phyloP scores from a whole-genome alignment of 2,888 invertebrate species.

The Agrochola circellaris region DNA sequence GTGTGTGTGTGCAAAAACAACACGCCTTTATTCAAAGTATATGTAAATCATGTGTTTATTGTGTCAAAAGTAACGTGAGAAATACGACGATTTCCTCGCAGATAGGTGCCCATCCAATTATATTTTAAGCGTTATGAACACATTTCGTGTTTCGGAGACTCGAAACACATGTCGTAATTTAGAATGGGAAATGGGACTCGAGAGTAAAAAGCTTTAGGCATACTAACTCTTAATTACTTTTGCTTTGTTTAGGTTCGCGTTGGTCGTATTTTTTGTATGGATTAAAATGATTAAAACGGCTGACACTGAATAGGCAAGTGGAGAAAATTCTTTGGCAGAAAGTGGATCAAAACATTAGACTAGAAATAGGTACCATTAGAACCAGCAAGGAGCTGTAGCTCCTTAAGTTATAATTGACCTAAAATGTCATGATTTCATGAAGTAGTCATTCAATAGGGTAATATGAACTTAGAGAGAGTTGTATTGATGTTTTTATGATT shows the following conservation, averaged over 20 bases:
- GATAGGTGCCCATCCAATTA: slow-evolving; percentile 53
- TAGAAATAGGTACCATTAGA: background rate
- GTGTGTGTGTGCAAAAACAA: background rate
- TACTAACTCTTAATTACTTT: slow-evolving; percentile 53
- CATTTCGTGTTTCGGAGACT: slow-evolving; percentile 45
- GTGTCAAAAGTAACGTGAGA: slow-evolving; percentile 45
- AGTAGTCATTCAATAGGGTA: too few species aligned
- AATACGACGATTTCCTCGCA: slow-evolving; percentile 32
- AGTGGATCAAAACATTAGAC: background rate
- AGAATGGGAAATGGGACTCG: slow-evolving; percentile 46
- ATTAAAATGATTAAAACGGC: background rate
- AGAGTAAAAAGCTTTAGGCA: slow-evolving; percentile 45
- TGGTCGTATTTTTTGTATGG: slow-evolving; percentile 12
- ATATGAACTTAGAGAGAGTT: too few species aligned
- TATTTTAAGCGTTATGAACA: slow-evolving; percentile 58
- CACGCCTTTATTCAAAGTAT: background rate
- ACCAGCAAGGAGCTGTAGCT: too few species aligned
- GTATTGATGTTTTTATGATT: too few species aligned
- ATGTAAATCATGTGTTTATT: slow-evolving; percentile 47
- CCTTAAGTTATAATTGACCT: too few species aligned
- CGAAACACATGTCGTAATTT: slow-evolving; percentile 55
- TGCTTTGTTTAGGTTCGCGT: slow-evolving; percentile 15
- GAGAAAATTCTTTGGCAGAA: background rate
- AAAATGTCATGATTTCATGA: too few species aligned
- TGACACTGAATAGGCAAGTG: background rate